A percentile compares a stretch with the other conserved stretches of the same genome.
phyloP scores from a whole-genome alignment of 2,113 vertebrate species.

The Periophthalmus modestus region DNA sequence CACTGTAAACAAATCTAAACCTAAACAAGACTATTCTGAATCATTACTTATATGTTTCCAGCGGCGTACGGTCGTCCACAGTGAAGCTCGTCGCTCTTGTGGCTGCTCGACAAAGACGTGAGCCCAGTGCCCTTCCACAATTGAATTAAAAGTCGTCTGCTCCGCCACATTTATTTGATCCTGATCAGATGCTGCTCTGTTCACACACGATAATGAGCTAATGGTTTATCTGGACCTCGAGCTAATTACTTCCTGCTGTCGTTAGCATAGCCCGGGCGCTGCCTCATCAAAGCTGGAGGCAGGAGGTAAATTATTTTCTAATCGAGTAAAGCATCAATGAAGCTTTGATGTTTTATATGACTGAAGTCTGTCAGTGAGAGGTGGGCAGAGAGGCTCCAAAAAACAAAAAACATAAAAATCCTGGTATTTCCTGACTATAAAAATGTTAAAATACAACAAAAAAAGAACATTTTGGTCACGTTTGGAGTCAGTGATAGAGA shows the following conservation, averaged over 20 bases:
- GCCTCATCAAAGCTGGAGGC: slow-evolving; percentile 40
- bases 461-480: too few relatives aligned
- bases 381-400: too few relatives aligned
- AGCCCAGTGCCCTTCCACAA: slow-evolving; percentile 11
- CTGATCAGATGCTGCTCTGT: slow-evolving; percentile 42
- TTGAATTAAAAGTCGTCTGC: slow-evolving; percentile 15
- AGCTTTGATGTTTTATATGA: slow-evolving; percentile 34
- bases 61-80: background rate
- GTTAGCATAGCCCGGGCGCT: slow-evolving; percentile 8
- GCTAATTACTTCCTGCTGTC: slow-evolving; percentile 14
- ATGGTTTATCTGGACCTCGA: slow-evolving; percentile 29
- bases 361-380: background rate
- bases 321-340: slow-evolving; percentile 18
- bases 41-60: too few relatives aligned
- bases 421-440: too few relatives aligned
- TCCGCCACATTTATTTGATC: slow-evolving; percentile 32
- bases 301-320: slow-evolving; percentile 18
- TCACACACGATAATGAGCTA: slow-evolving; percentile 14
- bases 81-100: slow-evolving; percentile 2
- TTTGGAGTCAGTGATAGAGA: too few relatives aligned
- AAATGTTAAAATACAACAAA: too few relatives aligned
- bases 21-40: too few relatives aligned
- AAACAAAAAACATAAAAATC: too few relatives aligned
- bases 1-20: too few relatives aligned
- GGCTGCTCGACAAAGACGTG: slow-evolving; percentile 12